Base-by-base conservation (phyloP, 2,797 vertebrate species). In the Myripristis jacobus region DNA sequence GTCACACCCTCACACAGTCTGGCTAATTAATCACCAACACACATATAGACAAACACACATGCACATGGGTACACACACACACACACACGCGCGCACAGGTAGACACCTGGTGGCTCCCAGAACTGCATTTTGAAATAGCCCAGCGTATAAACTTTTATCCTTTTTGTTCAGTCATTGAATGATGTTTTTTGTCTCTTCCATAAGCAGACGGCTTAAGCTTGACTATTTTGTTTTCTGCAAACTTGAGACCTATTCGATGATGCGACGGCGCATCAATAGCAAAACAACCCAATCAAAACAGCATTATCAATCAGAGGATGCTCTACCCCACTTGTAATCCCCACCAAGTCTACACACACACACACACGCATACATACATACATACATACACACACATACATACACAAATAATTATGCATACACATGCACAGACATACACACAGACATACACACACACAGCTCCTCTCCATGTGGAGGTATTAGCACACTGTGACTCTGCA, bases 391-490 rank as follows among this genome's bases (percentile, higher is more conserved):
- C 9, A 46, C 15, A 31, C 53, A 43, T 0, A 22, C 53, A 29
- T 27, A 50, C 29, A 22, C 58, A 47, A 3, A 38, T 13, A 10
- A 12, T 12, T 9, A 57, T n/a, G 13, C 54, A 58, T 21, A n/a
- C 57, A 48, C 27, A 47, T 52, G 59, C 29, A 12, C 3, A 4
- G 55, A 63, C 7, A 36, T 47, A 77, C 52, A 60, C 47, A 44
- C n/a, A 48, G 44, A 48, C 47, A 22, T 13, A 52, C 29, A 38
- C 12, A 18, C 50, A 24, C 50, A n/a, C 18, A 27, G 59, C 27
- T 1, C 53, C 18, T 58, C 34, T 47, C 21, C 51, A 24, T 58
- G 75, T 66, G 80, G 86, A 77, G 80, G 75, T 61, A 73, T 59
- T 38, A 67, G 80, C 60, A 70, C 34, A 27, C 47, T 19, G 48